Base-by-base conservation (phyloP, 2,888 invertebrate genomes). In the Sinotaia quadrata region DNA sequence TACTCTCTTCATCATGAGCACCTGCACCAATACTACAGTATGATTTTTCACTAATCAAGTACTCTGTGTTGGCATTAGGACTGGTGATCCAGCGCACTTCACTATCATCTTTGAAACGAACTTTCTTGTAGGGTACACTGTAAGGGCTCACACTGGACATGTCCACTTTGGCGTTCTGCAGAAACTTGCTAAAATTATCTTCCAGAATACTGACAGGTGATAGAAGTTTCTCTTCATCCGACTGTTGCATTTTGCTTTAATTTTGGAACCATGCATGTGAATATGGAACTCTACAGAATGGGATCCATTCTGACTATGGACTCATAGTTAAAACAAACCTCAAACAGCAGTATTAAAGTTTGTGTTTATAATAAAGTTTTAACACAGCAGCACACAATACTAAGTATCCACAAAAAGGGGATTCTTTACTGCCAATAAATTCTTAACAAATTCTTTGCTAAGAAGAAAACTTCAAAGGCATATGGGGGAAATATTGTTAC, bases 1-100 rank as follows among this genome's bases (percentile, higher is more conserved):
- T n/a, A 56, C 68, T 70, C 24, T 34, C 41, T 5, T 47, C 52
- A 4, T 63, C 24, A 18, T 66, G n/a, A 31, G 36, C 33, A 12
- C 51, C 37, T 34, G 37, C 62, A 18, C 52, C 59, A 2, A 24
- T 47, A 3, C 37, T 24, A 21, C 34, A 51, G 29, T 34, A 24
- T 12, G 41, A 31, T 12, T 8, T 18, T 33, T 34, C n/a, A 27
- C 58, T 37, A 15, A 58, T 15, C 12, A 41, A 15, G 37, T 58
- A 58, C 37, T 58, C 58, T n/a, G 62, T 65, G 56, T 65, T 65
- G 24, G 65, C 65, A 29, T 65, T 65, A 24, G 65, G 65, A 33
- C 65, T 65, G 44, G 52, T 65, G 2, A 65, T 37, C 54, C 54
- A 65, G 18, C 65, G 34, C 21, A 65, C 65, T 21, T 65, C 65